Conservation (phyloP, 1,140 invertebrate species). For the Formica selysi region DNA sequence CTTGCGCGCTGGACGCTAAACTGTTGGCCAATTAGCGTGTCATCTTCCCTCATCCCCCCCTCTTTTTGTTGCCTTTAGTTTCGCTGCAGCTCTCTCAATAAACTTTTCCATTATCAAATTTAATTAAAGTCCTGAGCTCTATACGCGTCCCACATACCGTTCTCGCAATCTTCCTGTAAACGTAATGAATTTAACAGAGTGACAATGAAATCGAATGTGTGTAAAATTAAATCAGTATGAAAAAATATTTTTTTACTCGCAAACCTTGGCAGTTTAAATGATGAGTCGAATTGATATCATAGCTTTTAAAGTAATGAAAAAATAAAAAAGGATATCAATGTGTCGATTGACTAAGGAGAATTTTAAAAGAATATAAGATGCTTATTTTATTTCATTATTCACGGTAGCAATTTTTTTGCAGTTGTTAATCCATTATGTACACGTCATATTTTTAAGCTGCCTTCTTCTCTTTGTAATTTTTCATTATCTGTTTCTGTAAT, state of each 20-base stretch:
- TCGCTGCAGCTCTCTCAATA: conserved; percentile 64
- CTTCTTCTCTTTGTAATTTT: background rate
- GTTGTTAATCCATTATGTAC: background rate
- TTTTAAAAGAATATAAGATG: background rate
- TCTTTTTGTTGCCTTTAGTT: background rate
- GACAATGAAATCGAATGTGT: conserved; percentile 7
- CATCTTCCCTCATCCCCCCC: background rate
- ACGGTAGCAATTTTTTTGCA: background rate
- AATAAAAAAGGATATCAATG: background rate
- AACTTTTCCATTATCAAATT: conserved; percentile 75
- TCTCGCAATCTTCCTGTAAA: conserved; percentile 29
- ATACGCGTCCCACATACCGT: conserved; percentile 3
- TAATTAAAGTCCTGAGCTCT: conserved; percentile 69
- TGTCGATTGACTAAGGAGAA: background rate
- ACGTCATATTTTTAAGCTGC: background rate
- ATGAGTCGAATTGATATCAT: background rate
- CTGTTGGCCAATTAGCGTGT: conserved; percentile 71
- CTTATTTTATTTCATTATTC: background rate
- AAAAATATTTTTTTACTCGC: background rate
- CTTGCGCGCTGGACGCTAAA: conserved; percentile 52
- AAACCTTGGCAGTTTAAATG: no score
- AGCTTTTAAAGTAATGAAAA: background rate
- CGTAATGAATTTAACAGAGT: conserved; percentile 41
- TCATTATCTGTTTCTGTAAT: background rate
- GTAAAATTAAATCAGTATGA: background rate